Base-by-base conservation (phyloP, 2,797 vertebrate species). In the Takifugu ocellatus region DNA sequence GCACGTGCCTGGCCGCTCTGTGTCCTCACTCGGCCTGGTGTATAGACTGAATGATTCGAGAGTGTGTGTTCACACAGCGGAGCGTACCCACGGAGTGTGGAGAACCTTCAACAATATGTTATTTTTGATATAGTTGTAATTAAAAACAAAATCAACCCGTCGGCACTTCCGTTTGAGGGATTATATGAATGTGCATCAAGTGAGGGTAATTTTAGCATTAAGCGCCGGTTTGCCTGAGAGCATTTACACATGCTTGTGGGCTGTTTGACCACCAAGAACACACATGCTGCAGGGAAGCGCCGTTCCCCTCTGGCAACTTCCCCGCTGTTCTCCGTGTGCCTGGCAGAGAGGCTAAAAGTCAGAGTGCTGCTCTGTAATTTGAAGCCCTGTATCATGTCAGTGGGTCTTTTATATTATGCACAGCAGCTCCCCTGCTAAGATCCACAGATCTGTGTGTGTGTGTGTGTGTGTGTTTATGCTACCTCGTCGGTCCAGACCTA, bases 281-380 rank as follows among this genome's bases (percentile, higher is more conserved):
- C 43, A 56, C 14, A 17, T n/a, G 21, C 27, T 46, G 21, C 51
- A 42, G 26, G 44, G 49, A 47, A 36, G 24, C 7, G 33, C 55
- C 21, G 12, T 39, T 39, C n/a, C 10, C 47, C 36, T 26, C 26
- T 17, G 42, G 31, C 29, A 27, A 14, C 21, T 36, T 25, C 42
- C 46, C 51, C 21, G 54, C 21, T 46, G 51, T 44, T 59, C 11
- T 9, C 11, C 51, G 47, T 21, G 43, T 64, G 44, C 44, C 44
- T 46, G 33, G 27, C 47, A 62, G 47, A 53, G 15, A 45, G 33
- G 45, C 53, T 15, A 33, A 27, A 52, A 56, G 49, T 53, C 45
- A 10, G 25, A n/a, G 31, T 6, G 5, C 33, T 54, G 11, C 58
- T 47, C 9, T 0, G 2, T 39, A 61, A 56, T 60, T 49, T 64